Percentiles rank a stretch among this genome's conserved stretches.
phyloP scores from a whole-genome alignment of 2,797 vertebrate genomes.

The Mycteria americana region DNA sequence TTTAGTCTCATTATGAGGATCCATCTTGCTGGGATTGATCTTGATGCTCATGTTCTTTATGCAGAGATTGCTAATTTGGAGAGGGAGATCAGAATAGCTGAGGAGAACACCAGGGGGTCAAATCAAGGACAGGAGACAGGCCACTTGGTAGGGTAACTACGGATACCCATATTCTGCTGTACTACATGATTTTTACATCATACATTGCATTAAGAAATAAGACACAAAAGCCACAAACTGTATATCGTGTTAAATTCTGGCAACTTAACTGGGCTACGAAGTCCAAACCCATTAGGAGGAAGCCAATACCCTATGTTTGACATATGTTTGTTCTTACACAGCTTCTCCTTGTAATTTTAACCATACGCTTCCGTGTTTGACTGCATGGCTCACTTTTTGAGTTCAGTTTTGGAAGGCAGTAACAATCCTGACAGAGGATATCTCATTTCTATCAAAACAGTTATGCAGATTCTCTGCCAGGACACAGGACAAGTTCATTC shows the following conservation, averaged over 20 bases:
- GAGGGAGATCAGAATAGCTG: not conserved
- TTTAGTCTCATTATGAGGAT: not conserved
- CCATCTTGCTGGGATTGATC: not conserved
- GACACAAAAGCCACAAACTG: not conserved
- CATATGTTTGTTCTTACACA: not conserved
- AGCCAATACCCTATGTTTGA: not conserved
- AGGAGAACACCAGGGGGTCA: not conserved
- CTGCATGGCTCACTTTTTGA: not conserved
- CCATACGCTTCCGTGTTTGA: not conserved
- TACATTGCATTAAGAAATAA: not conserved
- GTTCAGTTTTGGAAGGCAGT: not conserved
- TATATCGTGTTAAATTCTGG: not conserved
- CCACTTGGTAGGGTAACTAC: not conserved
- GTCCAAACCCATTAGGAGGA: not conserved
- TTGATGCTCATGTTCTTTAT: not conserved
- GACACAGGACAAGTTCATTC: not conserved
- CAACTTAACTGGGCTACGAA: not conserved
- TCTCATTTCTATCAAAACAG: not conserved
- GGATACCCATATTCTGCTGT: not conserved
- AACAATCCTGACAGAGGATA: not conserved
- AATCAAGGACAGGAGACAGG: not conserved
- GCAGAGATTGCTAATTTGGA: not conserved
- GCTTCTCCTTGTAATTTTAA: not conserved
- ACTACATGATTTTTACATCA: not conserved
- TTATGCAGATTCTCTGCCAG: not conserved